A percentile compares a stretch with the other conserved stretches of the same genome.
phyloP scores from a whole-genome alignment of 2,888 invertebrate genomes.

The Lysandra coridon region DNA sequence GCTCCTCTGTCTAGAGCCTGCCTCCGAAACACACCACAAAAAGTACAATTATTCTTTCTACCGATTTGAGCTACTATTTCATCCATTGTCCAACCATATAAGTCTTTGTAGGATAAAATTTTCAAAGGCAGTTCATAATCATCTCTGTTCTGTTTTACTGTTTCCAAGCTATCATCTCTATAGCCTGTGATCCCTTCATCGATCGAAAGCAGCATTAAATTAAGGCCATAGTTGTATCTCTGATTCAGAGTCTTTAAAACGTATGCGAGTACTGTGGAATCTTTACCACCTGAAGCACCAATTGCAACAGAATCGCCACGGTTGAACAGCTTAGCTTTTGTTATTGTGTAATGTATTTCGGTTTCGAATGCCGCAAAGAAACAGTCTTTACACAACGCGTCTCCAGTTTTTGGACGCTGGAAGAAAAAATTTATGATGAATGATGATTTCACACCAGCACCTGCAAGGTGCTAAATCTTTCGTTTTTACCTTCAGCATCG shows the following conservation, averaged over 20 bases:
- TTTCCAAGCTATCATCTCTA: constrained; percentile 97
- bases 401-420: constrained; percentile 94
- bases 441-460: not conserved
- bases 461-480: constrained; percentile 11
- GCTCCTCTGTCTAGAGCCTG: constrained; percentile 98
- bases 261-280: constrained; percentile 98
- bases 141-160: constrained; percentile 95
- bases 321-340: constrained; percentile 88
- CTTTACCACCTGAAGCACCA: constrained; percentile 96
- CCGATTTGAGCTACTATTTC: constrained; percentile 93
- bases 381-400: constrained; percentile 95
- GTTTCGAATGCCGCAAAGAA: constrained; percentile 96
- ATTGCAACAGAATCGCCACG: constrained; percentile 93
- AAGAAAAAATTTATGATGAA: constrained; percentile 42
- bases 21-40: constrained; percentile 96
- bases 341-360: constrained; percentile 96
- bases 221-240: constrained; percentile 92
- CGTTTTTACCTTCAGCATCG: constrained; percentile 84
- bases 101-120: constrained; percentile 97
- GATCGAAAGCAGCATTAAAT: constrained; percentile 94
- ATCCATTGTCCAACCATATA: constrained; percentile 99
- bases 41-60: constrained; percentile 97
- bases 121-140: constrained; percentile 97
- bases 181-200: constrained; percentile 99
- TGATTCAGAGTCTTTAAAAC: constrained; percentile 95